These are phyloP conservation scores for Cotesia chilonis DNA, from an alignment of 1,140 invertebrate species.

Conservation along the genomic window DNA sequence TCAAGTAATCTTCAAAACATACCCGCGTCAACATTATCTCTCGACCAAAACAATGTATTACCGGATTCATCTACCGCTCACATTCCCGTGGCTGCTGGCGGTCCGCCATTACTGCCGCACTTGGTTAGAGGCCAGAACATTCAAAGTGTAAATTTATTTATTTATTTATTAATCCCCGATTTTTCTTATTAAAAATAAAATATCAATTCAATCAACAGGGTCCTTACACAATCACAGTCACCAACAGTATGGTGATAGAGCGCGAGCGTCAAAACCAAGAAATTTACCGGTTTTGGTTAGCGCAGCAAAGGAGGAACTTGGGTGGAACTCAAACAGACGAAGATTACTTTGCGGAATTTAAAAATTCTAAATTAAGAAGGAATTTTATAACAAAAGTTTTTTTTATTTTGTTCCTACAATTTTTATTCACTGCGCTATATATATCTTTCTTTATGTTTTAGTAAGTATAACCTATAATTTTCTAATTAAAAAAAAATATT, in stretches of 20 bases:
- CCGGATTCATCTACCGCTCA: slow-evolving; percentile 27
- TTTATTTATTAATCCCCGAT: neutral
- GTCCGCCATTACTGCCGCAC: slow-evolving; percentile 48
- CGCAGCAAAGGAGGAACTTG: slow-evolving; percentile 40
- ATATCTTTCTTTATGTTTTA: slow-evolving; percentile 51
- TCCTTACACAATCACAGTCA: slow-evolving; percentile 51
- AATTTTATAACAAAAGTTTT: slow-evolving; percentile 55
- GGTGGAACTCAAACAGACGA: slow-evolving; percentile 31
- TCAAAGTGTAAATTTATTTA: slow-evolving; percentile 43
- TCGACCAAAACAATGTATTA: slow-evolving; percentile 17
- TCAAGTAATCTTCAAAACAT: slow-evolving; percentile 22
- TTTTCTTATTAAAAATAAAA: no score
- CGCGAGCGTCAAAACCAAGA: slow-evolving; percentile 51
- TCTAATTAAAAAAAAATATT: no score
- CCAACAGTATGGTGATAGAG: slow-evolving; percentile 50
- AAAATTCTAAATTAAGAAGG: slow-evolving; percentile 44
- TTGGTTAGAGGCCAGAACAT: slow-evolving; percentile 50
- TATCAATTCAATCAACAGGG: slow-evolving; percentile 41
- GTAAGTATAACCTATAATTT: slow-evolving; percentile 40
- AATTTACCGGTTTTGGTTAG: slow-evolving; percentile 48
- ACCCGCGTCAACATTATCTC: slow-evolving; percentile 12
- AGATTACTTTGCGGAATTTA: slow-evolving; percentile 53
- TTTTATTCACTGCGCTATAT: slow-evolving; percentile 48
- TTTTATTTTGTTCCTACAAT: slow-evolving; percentile 48
- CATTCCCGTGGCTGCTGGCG: slow-evolving; percentile 32